phyloP scores from a whole-genome alignment of 2,888 invertebrate species.

The Lumbricus terrestris region DNA sequence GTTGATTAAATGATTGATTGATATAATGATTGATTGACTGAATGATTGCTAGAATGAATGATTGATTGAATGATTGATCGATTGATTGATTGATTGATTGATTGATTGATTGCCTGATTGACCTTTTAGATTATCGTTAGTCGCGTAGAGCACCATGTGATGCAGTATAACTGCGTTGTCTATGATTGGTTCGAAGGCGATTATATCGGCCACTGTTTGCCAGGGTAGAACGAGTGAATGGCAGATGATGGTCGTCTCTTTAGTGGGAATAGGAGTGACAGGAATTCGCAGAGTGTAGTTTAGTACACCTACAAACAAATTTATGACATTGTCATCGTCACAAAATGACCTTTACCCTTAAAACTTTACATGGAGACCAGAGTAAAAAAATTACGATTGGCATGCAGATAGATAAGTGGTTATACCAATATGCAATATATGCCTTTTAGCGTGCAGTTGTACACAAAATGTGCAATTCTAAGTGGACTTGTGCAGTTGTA shows the following conservation, averaged over 20 bases:
- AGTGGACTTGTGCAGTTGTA: no score
- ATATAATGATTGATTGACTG: no score
- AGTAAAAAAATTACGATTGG: not conserved
- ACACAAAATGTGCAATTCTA: no score
- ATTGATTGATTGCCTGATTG: not conserved
- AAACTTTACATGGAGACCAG: no score
- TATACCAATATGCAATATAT: no score
- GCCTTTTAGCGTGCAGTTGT: no score
- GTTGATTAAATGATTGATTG: no score
- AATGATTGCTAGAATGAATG: no score
- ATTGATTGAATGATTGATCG: no score
- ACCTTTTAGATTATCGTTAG: not conserved
- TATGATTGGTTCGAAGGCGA: conserved; percentile 29
- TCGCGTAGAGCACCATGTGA: conserved; percentile 30
- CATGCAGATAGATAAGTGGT: no score
- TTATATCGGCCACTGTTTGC: conserved; percentile 28
- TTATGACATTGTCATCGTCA: not conserved
- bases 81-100: no score
- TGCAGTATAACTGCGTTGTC: conserved; percentile 34
- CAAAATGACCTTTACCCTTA: no score
- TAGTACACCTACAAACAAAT: conserved; percentile 4
- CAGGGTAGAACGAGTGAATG: conserved; percentile 26
- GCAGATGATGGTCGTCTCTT: conserved; percentile 36
- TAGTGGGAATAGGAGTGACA: conserved; percentile 22
- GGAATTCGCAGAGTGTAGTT: conserved; percentile 21